Evolutionary conservation across 2,888 invertebrate genomes (phyloP), one percentile per base, ranked within the genome.

Genomic region (Cephus rjabovi): DNA sequence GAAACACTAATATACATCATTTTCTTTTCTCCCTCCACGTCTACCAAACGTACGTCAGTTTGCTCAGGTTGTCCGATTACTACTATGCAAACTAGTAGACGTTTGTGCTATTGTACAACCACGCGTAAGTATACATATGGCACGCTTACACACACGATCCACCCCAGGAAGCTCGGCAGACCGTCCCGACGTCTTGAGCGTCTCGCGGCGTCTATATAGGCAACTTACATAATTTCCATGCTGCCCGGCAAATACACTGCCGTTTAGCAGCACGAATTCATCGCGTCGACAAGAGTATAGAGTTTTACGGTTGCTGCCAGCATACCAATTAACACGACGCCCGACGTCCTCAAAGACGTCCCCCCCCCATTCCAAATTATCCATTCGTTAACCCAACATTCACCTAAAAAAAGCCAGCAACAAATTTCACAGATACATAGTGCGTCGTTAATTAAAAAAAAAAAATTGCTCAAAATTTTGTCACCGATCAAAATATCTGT

Each of bases 111-210:
- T 56, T 56, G 56, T 56, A 56, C 56, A 56, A 23, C 9, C 9
- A 9, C 9, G 9, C 9, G 23, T 9, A 56, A 56, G 56, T 56
- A 23, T 23, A 23, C 23, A 56, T 0, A 23, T 23, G 23, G 56
- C 71, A 71, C 15, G 15, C 6, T 31, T 71, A 71, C 33, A 34
- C 2, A 71, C 3, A 71, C 71, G 31, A 31, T 12, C 71, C 31
- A 71, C 71, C 71, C 31, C 71, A 71, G 71, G 71, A 71, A 71
- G 71, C 71, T 34, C 71, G 31, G 71, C 33, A 71, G 71, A 71
- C 71, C 33, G 33, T 31, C 71, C 33, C 31, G 33, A 33, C 12
- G 30, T 71, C 71, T 34, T 23, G 71, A 71, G 34, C 71, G 71
- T 23, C 56, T 31, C 71, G 33, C 31, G 33, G 12, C 71, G 71